phyloP scores from a whole-genome alignment of 2,888 invertebrate species.

The Steinernema scapterisci region DNA sequence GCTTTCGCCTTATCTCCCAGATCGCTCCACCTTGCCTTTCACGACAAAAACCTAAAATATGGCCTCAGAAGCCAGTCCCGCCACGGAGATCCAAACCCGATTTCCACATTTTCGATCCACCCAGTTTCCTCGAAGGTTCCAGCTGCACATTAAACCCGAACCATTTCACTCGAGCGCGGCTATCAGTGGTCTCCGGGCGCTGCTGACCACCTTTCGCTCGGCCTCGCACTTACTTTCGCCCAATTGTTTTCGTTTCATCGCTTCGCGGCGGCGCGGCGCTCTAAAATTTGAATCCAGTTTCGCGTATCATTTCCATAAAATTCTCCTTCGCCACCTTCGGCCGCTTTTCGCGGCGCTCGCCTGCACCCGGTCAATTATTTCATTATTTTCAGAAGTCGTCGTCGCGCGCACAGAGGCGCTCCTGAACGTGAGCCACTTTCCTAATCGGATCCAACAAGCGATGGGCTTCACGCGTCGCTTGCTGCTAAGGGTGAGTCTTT shows the following conservation, averaged over 20 bases:
- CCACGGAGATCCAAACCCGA: no score
- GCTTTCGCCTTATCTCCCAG: no score
- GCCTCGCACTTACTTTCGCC: neutral
- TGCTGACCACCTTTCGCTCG: no score
- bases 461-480: constrained; percentile 27
- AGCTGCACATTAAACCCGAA: no score
- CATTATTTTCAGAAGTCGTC: constrained; percentile 22
- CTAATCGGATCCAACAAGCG: constrained; percentile 29
- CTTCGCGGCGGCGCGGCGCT: neutral
- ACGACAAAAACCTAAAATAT: no score
- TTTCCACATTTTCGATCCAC: no score
- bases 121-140: no score
- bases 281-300: constrained; percentile 21
- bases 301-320: constrained; percentile 17
- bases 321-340: neutral
- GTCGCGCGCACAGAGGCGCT: constrained; percentile 19
- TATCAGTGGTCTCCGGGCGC: no score
- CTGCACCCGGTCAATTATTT: neutral
- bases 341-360: neutral
- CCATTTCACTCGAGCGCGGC: no score
- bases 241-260: constrained; percentile 8
- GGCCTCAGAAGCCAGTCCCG: no score
- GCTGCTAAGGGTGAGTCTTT: constrained; percentile 10
- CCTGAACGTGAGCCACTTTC: constrained; percentile 11
- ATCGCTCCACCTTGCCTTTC: no score